Conservation (phyloP, 1,140 invertebrate genomes). For the Danaus plexippus region DNA sequence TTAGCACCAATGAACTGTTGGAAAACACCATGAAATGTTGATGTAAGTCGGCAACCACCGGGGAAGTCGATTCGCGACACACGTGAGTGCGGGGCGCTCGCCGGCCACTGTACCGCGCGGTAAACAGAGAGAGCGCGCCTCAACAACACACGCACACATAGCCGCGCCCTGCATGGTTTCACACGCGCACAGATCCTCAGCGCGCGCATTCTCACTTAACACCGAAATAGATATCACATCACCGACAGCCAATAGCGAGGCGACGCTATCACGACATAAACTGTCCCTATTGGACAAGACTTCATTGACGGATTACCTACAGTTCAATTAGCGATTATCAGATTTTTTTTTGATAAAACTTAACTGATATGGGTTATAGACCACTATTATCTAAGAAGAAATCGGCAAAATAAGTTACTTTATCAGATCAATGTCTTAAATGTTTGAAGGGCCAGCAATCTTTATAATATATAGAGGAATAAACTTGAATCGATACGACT, state of each 20-base stretch:
- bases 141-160: slow-evolving; percentile 61
- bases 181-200: slow-evolving; percentile 35
- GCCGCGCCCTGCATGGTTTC: slow-evolving; percentile 28
- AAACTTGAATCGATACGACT: no score
- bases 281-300: slow-evolving; percentile 40
- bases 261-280: slow-evolving; percentile 42
- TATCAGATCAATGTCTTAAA: slow-evolving; percentile 11
- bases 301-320: slow-evolving; percentile 61
- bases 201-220: slow-evolving; percentile 52
- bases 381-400: slow-evolving; percentile 29
- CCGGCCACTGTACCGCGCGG: slow-evolving; percentile 60
- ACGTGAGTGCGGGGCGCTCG: slow-evolving; percentile 57
- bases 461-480: no score
- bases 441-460: background rate
- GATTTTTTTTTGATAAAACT: slow-evolving; percentile 66
- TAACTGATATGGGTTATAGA: slow-evolving; percentile 57
- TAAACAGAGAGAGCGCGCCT: slow-evolving; percentile 63
- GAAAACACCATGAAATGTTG: slow-evolving; percentile 58
- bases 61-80: slow-evolving; percentile 56
- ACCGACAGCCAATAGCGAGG: slow-evolving; percentile 42
- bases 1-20: slow-evolving; percentile 56
- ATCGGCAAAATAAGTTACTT: slow-evolving; percentile 18
- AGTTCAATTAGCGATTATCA: slow-evolving; percentile 68
- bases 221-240: slow-evolving; percentile 60
- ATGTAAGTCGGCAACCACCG: slow-evolving; percentile 48